Base-by-base conservation (phyloP, 2,888 invertebrate genomes). In the Sepioteuthis lessoniana region DNA sequence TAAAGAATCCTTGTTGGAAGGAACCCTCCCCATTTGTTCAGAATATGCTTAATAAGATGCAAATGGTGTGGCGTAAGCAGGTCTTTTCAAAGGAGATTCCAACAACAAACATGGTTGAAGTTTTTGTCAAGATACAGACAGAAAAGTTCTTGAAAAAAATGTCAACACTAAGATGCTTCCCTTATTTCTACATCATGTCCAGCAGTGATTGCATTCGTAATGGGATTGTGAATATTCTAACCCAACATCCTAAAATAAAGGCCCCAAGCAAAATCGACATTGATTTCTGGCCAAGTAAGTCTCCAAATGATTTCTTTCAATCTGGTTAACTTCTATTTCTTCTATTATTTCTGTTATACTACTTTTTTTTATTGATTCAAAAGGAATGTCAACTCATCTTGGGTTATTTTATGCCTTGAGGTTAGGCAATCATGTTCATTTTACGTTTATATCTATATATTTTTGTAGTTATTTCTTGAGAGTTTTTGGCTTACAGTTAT, bases 111-210 rank as follows among this genome's bases (percentile, higher is more conserved):
- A n/a, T 76, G n/a, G n/a, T 4, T 10, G 76, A 76, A n/a, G 35
- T n/a, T 76, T 35, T 76, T n/a, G 19, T 35, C 5, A 4, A 76
- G 16, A 35, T 76, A 35, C n/a, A n/a, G 13, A 76, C n/a, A 76
- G 19, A 13, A 13, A n/a, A 13, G n/a, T 76, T 35, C 2, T 35
- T n/a, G 8, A 4, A 76, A 2, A 76, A 13, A 16, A 10, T n/a
- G n/a, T 35, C 76, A 76, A 76, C n/a, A 16, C n/a, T 76, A 16
- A 76, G 16, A n/a, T 76, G 76, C 19, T 76, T 76, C 19, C 76
- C 76, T 76, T n/a, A 76, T 76, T 76, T 76, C n/a, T 76, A 76
- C 76, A 76, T 76, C 76, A n/a, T 76, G 76, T 76, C 76, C 76
- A 76, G 76, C 19, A 35, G 19, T 76, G n/a, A 76, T n/a, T 76